phyloP scores from a whole-genome alignment of 2,113 vertebrate genomes.

The Hemibagrus wyckioides region DNA sequence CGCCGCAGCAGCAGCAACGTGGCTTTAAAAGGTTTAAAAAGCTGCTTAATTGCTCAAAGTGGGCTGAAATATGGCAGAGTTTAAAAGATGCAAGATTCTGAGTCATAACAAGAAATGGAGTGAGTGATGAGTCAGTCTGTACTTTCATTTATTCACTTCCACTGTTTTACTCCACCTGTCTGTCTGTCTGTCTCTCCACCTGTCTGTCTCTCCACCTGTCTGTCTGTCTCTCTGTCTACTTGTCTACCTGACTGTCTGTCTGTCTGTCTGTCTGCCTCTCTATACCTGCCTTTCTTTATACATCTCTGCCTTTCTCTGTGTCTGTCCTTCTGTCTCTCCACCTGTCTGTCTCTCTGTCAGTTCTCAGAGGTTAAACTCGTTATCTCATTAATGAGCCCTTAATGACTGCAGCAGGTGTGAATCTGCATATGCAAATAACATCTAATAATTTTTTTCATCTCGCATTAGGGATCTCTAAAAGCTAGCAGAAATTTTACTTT shows the following conservation, averaged over 20 bases:
- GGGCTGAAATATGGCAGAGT: background rate
- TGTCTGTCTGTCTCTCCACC: background rate
- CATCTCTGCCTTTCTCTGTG: background rate
- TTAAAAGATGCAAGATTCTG: background rate
- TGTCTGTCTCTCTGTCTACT: background rate
- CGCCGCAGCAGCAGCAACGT: background rate
- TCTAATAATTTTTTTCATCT: background rate
- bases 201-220: background rate
- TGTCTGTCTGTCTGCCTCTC: background rate
- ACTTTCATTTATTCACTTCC: background rate
- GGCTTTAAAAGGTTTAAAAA: slow-evolving; percentile 9
- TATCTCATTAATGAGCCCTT: background rate
- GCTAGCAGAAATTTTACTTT: background rate
- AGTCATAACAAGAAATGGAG: background rate
- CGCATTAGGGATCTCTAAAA: background rate
- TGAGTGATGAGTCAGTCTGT: background rate
- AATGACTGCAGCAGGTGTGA: background rate
- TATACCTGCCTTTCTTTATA: background rate
- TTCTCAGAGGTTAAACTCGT: background rate
- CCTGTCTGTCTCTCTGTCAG: background rate
- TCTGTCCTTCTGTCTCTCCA: background rate
- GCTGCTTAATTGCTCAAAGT: slow-evolving; percentile 1
- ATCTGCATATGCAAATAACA: slow-evolving; percentile 8
- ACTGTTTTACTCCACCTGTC: background rate
- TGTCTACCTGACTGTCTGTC: background rate